phyloP scores from a whole-genome alignment of 1,140 invertebrate species.

The Daktulosphaira vitifoliae region DNA sequence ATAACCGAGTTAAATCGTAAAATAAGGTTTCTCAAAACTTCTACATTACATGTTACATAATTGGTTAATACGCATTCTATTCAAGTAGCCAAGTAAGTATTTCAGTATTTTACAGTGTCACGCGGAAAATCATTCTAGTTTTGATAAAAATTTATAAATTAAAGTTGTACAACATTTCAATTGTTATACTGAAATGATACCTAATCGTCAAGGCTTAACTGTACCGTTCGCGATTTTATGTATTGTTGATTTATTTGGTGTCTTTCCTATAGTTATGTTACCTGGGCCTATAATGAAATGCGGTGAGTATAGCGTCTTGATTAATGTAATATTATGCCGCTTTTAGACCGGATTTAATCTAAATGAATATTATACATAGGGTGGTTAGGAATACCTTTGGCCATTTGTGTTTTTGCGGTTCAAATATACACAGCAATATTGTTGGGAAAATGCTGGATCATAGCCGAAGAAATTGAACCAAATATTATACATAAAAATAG shows the following conservation, averaged over 20 bases:
- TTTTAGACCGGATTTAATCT: not conserved
- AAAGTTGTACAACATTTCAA: too few species aligned
- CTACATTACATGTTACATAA: too few species aligned
- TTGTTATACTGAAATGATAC: too few species aligned
- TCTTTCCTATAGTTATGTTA: slow-evolving; percentile 66
- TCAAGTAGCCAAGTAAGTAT: too few species aligned
- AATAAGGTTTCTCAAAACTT: too few species aligned
- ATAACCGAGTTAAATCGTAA: too few species aligned
- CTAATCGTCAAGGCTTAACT: slow-evolving; percentile 46
- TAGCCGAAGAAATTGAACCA: slow-evolving; percentile 58
- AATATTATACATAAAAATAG: slow-evolving; percentile 56
- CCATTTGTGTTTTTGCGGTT: slow-evolving; percentile 54
- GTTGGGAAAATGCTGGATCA: slow-evolving; percentile 62
- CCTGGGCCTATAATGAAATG: slow-evolving; percentile 62
- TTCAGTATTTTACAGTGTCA: too few species aligned
- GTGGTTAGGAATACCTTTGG: slow-evolving; percentile 58
- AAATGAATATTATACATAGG: slow-evolving; percentile 45
- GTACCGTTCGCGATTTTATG: slow-evolving; percentile 62
- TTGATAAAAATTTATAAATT: too few species aligned
- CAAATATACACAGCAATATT: slow-evolving; percentile 68
- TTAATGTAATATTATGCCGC: too few species aligned
- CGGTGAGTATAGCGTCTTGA: slow-evolving; percentile 46
- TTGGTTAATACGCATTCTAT: too few species aligned
- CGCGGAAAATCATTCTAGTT: too few species aligned
- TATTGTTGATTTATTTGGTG: slow-evolving; percentile 69